phyloP scores from a whole-genome alignment of 2,888 invertebrate genomes.

The Nineta flava region DNA sequence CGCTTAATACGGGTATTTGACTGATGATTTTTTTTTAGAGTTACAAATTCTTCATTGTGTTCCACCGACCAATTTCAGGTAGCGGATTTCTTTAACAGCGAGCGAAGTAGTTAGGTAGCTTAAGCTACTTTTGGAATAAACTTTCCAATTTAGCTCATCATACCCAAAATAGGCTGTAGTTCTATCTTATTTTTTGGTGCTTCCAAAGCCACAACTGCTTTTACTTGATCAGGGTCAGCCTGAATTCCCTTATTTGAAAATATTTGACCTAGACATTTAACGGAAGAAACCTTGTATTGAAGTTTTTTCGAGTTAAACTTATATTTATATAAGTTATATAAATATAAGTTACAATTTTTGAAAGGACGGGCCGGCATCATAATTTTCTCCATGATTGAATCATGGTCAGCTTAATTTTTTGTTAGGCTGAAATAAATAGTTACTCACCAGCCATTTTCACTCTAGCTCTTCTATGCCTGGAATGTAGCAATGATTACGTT shows the following conservation, averaged over 20 bases:
- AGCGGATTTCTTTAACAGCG: constrained; percentile 12
- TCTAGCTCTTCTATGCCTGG: constrained; percentile 7
- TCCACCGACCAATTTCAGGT: constrained; percentile 10
- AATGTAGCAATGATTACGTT: constrained; percentile 6
- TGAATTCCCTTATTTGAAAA: constrained; percentile 5
- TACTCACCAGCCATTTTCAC: constrained; percentile 8
- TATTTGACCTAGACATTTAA: constrained; percentile 14
- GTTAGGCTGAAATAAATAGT: constrained; percentile 11
- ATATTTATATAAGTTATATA: constrained; percentile 10
- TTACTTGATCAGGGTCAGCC: constrained; percentile 6
- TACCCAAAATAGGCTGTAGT: constrained; percentile 13
- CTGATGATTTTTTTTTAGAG: constrained; percentile 14
- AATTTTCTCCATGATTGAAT: constrained; percentile 10
- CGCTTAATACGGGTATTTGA: constrained; percentile 8
- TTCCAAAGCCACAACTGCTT: constrained; percentile 13
- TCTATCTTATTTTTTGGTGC: constrained; percentile 12
- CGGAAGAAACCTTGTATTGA: constrained; percentile 8
- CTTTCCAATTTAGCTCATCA: constrained; percentile 13
- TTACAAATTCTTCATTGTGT: constrained; percentile 12
- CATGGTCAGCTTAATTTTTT: constrained; percentile 12
- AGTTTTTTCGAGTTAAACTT: constrained; percentile 14
- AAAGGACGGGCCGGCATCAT: constrained; percentile 9
- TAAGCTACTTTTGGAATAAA: constrained; percentile 15
- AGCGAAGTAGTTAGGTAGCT: constrained; percentile 13
- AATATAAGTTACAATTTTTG: no score